Evolutionary conservation across 92 coral and sea anemone genomes (phyloP).

Genomic region (Parazoanthus atlanticus): DNA sequence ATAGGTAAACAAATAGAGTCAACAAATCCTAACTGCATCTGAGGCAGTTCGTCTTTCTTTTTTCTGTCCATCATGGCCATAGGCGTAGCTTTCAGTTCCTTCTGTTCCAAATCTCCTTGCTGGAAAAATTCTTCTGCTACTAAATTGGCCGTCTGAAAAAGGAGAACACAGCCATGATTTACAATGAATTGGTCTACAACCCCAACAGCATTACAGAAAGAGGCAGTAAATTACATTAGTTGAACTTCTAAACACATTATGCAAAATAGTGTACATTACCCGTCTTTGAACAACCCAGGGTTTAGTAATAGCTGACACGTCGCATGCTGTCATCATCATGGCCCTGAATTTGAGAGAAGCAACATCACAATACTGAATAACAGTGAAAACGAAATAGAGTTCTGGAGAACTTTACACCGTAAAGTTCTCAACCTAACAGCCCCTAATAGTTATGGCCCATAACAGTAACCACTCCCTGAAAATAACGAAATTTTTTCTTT

Average conservation of each 20-base stretch:
- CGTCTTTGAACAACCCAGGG: slow-evolving; percentile 99
- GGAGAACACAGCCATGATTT: not conserved
- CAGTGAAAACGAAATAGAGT: not conserved
- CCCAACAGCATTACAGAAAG: not conserved
- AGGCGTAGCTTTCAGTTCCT: slow-evolving; percentile 91
- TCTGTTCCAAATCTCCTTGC: slow-evolving; percentile 97
- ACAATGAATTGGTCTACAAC: not conserved
- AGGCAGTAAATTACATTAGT: too few relatives aligned
- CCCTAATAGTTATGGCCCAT: too few relatives aligned
- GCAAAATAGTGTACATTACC: slow-evolving; percentile 49
- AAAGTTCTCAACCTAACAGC: not conserved
- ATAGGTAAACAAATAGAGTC: slow-evolving; percentile 95
- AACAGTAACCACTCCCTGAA: not conserved
- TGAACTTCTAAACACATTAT: too few relatives aligned
- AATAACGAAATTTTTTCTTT: not conserved
- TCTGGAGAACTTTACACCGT: not conserved
- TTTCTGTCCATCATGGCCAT: slow-evolving; percentile 98
- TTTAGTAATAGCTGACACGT: slow-evolving; percentile 96
- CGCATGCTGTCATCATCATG: slow-evolving; percentile 99
- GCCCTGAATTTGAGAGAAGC: slow-evolving; percentile 54
- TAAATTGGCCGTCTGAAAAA: slow-evolving; percentile 84
- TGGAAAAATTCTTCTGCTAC: slow-evolving; percentile 99
- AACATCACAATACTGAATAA: not conserved
- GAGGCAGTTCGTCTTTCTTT: slow-evolving; percentile 96
- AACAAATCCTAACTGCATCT: slow-evolving; percentile 98